Evolutionary conservation across 2,888 invertebrate species (phyloP), one percentile per base, ranked within the genome.

Genomic region (Spodoptera littoralis): DNA sequence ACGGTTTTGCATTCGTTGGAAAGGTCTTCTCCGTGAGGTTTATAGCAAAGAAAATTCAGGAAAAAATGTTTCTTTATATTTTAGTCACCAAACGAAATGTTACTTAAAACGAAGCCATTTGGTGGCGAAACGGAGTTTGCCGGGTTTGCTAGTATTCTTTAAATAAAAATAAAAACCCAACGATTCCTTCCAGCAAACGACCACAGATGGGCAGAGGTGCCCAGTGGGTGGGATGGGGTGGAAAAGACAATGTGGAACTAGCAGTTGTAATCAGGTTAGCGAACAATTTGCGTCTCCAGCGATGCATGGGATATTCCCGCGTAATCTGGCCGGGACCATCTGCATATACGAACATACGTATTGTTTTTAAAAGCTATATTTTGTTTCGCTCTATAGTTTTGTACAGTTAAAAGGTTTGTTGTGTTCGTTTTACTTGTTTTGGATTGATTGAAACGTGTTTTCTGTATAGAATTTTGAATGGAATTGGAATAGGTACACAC

Each of bases 221-320:
- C 77, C 77, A 54, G 77, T 72, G 76, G 73, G 82, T 72, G 79
- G 71, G 24, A 45, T 70, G 65, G 80, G 82, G 86, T 76, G 81
- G 81, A 76, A 89, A 92, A 93, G 93, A 93, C 93, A 93, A 92
- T 91, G 90, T 91, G 84, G 90, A 91, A 91, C 92, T 92, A 92
- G 88, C 87, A 88, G 95, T 95, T 95, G 95, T 96, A 96, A 96
- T 96, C 96, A 96, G 96, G 96, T 96, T 96, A 96, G 96, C 95
- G 96, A 96, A 96, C 96, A 96, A 96, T 96, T 96, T 96, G 96
- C 96, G 95, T 95, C 94, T 95, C 95, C 95, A 94, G 92, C 96
- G 96, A 96, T 96, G 96, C 96, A 96, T 96, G 96, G 89, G 89
- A 89, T 90, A 90, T 89, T 88, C 79, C 84, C 79, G 83, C 75